Evolutionary conservation across 2,888 invertebrate species (phyloP).

Genomic region (Itoplectis maculator): DNA sequence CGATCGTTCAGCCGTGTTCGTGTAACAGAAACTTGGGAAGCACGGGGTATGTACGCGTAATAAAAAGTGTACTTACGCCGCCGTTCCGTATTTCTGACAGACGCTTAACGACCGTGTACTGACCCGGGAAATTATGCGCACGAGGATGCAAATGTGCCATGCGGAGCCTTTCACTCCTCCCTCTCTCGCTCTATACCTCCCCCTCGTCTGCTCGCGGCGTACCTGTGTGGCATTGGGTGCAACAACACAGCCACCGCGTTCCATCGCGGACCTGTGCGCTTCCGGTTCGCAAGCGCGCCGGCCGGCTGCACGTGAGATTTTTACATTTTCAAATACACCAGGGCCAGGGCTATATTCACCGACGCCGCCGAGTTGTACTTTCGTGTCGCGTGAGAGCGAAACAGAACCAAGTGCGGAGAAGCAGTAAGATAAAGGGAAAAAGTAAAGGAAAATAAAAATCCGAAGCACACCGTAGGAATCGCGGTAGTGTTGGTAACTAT

Average conservation of each 20-base stretch:
- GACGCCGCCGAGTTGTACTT: slow-evolving; percentile 2
- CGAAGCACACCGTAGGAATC: neutral
- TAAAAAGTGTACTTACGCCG: slow-evolving; percentile 61
- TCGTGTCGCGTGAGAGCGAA: slow-evolving; percentile 17
- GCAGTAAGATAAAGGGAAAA: slow-evolving; percentile 2
- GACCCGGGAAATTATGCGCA: slow-evolving; percentile 70
- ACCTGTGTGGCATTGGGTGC: slow-evolving; percentile 59
- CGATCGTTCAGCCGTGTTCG: neutral
- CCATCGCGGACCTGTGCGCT: slow-evolving; percentile 41
- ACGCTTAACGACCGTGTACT: slow-evolving; percentile 59
- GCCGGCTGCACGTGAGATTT: slow-evolving; percentile 64
- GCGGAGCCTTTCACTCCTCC: slow-evolving; percentile 27
- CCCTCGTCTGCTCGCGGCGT: slow-evolving; percentile 15
- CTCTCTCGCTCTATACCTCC: neutral
- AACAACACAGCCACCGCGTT: slow-evolving; percentile 52
- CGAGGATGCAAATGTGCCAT: slow-evolving; percentile 70
- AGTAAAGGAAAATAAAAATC: neutral
- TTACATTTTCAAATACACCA: slow-evolving; percentile 58
- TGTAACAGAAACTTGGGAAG: slow-evolving; percentile 1
- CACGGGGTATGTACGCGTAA: slow-evolving; percentile 48
- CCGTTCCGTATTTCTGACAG: slow-evolving; percentile 63
- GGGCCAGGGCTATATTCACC: neutral
- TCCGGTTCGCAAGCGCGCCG: slow-evolving; percentile 35
- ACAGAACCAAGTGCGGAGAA: neutral
- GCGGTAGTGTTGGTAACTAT: too few relatives aligned